phyloP scores from a whole-genome alignment of 2,113 vertebrate genomes.

The Cryptotis parvus region DNA sequence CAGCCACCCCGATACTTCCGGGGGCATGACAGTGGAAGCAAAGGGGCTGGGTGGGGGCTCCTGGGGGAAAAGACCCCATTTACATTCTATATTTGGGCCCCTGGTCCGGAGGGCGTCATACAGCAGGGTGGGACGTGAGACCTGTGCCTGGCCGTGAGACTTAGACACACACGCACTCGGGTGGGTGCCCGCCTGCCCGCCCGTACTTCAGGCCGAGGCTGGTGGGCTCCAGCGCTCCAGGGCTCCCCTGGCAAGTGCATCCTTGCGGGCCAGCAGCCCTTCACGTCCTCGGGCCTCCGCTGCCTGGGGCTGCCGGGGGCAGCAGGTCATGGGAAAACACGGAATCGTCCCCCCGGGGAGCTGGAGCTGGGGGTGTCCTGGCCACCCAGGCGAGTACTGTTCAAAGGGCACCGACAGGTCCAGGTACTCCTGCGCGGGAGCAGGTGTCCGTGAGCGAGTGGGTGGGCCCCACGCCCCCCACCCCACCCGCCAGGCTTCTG shows the following conservation, averaged over 20 bases:
- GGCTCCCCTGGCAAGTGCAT: background rate
- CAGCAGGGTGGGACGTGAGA: conserved; percentile 31
- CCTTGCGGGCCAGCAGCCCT: background rate
- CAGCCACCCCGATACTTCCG: background rate
- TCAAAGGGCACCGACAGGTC: conserved; percentile 97
- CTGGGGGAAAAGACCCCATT: background rate
- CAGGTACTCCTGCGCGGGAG: conserved; percentile 91
- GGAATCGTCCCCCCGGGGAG: conserved; percentile 96
- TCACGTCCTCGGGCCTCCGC: conserved; percentile 91
- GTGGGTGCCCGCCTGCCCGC: background rate
- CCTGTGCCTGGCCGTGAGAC: background rate
- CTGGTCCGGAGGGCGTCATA: background rate
- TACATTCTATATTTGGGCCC: conserved; percentile 61
- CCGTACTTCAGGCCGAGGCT: too few species aligned
- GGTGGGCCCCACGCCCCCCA: background rate
- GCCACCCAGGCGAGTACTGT: conserved; percentile 96
- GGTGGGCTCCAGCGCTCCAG: background rate
- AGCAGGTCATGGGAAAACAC: conserved; percentile 97
- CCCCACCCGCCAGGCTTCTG: background rate
- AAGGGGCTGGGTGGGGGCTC: background rate
- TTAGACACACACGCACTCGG: fast-evolving
- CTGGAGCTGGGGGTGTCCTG: conserved; percentile 97
- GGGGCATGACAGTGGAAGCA: background rate
- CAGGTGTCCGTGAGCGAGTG: background rate
- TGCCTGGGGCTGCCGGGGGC: conserved; percentile 89